Conservation (phyloP, 2,797 vertebrate genomes). For the Otolemur crassicaudatus region DNA sequence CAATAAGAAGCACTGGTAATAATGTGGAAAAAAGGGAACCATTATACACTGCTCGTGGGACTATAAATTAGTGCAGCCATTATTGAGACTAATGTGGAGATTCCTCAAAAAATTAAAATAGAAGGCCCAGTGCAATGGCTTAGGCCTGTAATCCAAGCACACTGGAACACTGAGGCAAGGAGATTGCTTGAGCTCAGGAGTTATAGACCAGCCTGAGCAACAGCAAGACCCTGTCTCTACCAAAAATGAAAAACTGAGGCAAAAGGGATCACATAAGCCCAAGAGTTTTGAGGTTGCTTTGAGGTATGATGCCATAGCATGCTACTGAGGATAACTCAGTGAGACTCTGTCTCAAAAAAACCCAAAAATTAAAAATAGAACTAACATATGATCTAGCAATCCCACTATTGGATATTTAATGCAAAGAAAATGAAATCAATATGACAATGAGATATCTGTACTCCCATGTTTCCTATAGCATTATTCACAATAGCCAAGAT, state of each 20-base stretch:
- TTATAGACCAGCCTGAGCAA: too few relatives aligned
- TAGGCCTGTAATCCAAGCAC: too few relatives aligned
- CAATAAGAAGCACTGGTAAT: background rate
- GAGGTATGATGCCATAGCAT: too few relatives aligned
- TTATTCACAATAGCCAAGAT: background rate
- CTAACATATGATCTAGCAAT: background rate
- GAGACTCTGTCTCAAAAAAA: too few relatives aligned
- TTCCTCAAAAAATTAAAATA: background rate
- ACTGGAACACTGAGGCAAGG: too few relatives aligned
- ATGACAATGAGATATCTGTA: background rate
- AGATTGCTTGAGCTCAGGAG: too few relatives aligned
- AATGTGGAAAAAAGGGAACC: background rate
- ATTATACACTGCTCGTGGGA: background rate
- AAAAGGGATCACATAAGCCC: too few relatives aligned
- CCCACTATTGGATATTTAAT: background rate
- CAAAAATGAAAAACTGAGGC: too few relatives aligned
- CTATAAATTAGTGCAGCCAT: background rate
- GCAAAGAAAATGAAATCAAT: background rate
- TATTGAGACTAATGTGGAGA: background rate
- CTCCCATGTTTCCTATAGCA: background rate
- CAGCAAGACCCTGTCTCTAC: too few relatives aligned
- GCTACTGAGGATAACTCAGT: too few relatives aligned
- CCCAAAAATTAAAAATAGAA: background rate
- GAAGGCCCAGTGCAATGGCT: background rate
- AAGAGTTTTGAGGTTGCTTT: too few relatives aligned